These are phyloP conservation scores for Apoda limacodes DNA, from an alignment of 2,888 invertebrate genomes.

Conservation along the genomic window DNA sequence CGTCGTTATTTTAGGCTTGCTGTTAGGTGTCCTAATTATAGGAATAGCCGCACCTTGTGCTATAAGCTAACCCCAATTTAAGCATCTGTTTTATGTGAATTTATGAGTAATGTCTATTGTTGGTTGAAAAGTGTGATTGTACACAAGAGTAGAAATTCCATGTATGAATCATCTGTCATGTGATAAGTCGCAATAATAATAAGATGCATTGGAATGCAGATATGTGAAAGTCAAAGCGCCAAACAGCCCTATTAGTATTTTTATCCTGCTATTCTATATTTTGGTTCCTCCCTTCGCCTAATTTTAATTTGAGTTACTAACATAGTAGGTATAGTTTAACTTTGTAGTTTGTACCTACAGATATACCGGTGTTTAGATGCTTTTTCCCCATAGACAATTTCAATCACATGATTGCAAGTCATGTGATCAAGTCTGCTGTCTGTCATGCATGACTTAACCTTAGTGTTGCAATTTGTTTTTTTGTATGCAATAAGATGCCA, in stretches of 20 bases:
- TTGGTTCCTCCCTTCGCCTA: too few species aligned
- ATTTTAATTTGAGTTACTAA: too few species aligned
- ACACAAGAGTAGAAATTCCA: conserved; percentile 27
- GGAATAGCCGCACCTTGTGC: conserved; percentile 55
- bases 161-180: conserved; percentile 35
- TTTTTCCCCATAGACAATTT: too few species aligned
- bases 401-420: conserved; percentile 48
- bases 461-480: background rate
- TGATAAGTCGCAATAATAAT: conserved; percentile 40
- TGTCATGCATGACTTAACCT: conserved; percentile 15
- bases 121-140: conserved; percentile 18
- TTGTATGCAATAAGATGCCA: conserved; percentile 1
- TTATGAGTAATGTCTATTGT: conserved; percentile 20
- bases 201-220: too few species aligned
- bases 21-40: conserved; percentile 48
- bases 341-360: too few species aligned
- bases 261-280: too few species aligned
- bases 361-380: too few species aligned
- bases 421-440: conserved; percentile 44
- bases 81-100: conserved; percentile 28
- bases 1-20: conserved; percentile 58
- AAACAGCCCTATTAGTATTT: too few species aligned
- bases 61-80: conserved; percentile 30
- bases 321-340: too few species aligned
- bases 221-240: too few species aligned